Base-by-base conservation (phyloP, 2,797 vertebrate species). In the Steatocranus sp. region DNA sequence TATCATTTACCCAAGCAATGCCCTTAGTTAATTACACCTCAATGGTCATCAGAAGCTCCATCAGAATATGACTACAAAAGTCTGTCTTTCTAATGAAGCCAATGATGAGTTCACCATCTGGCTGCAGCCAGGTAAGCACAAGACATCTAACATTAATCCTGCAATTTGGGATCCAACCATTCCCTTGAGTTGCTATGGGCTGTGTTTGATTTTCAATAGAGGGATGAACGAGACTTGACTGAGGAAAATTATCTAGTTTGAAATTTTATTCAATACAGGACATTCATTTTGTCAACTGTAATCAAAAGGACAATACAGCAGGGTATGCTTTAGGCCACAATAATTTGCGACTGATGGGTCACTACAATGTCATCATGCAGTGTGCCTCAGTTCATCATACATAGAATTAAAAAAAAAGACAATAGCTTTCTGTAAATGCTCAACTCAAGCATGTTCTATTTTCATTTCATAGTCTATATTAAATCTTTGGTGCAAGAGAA, bases 1-100 rank as follows among this genome's bases (percentile, higher is more conserved):
- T 5, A 79, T 70, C 30, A 83, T 77, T 80, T 83, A 78, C 76
- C 74, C n/a, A 68, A 81, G 66, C 53, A 54, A n/a, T 66, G 34
- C 48, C 85, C 63, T 43, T 25, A 23, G 12, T 88, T 93, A 89
- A 91, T 93, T 89, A 85, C 84, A 86, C 74, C 73, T 88, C 51
- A 76, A 6, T 89, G 68, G 81, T 86, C 80, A 78, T 17, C n/a
- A 82, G 77, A 58, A 51, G 54, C 70, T 76, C 25, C 82, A 77
- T 36, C 78, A 83, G 84, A 86, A 82, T 30, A 75, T 80, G 56
- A 70, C 74, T 86, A 51, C 20, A 81, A 63, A 81, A 48, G 23
- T 73, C 7, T 79, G 56, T 79, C 11, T 5, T 70, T 74, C 43
- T 86, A 82, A 91, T 86, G 80, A 80, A 87, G 66, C 43, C 30